Conservation (phyloP, 2,797 vertebrate species). For the Crax fasciolata region DNA sequence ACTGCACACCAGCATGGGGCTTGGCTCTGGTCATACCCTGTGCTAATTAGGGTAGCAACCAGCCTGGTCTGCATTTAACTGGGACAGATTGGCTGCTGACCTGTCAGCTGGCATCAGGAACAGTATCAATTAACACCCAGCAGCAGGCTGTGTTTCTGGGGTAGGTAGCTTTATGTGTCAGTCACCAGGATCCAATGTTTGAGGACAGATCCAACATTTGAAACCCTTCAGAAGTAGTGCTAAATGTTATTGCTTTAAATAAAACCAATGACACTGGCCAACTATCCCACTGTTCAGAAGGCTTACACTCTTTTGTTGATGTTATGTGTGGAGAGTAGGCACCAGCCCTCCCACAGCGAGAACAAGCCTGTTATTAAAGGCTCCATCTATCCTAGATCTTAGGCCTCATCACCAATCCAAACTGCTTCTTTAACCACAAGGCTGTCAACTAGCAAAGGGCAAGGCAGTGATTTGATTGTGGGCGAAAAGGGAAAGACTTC, state of each 20-base stretch:
- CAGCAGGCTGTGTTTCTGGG: background rate
- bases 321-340: background rate
- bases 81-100: background rate
- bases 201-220: background rate
- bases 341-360: background rate
- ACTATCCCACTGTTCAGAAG: background rate
- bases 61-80: accelerated
- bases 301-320: background rate
- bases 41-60: background rate
- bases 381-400: background rate
- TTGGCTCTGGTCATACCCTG: background rate
- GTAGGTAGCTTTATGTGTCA: accelerated
- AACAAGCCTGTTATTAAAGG: background rate
- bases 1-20: background rate
- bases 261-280: background rate
- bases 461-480: background rate
- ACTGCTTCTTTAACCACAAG: background rate
- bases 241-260: background rate
- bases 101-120: background rate
- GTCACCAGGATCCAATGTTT: background rate
- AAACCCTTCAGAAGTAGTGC: background rate
- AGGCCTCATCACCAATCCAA: background rate
- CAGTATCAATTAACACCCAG: background rate
- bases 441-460: background rate
- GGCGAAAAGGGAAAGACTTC: background rate